Percentiles rank a stretch among this genome's conserved stretches.
phyloP scores from a whole-genome alignment of 2,113 vertebrate species.

The Sardina pilchardus region DNA sequence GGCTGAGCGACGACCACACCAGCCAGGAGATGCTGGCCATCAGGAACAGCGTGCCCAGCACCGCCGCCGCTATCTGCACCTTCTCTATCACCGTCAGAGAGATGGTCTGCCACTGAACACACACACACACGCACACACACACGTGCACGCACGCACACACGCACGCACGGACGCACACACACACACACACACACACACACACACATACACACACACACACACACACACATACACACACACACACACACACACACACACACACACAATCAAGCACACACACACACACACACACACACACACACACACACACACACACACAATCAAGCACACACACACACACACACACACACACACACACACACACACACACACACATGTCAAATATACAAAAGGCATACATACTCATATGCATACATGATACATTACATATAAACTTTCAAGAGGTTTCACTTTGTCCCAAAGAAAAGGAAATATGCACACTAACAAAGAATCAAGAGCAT shows the following conservation, averaged over 20 bases:
- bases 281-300: too few relatives aligned
- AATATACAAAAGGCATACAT: not conserved
- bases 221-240: too few relatives aligned
- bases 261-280: too few relatives aligned
- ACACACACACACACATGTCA: not conserved
- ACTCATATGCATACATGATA: not conserved
- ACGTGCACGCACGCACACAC: not conserved
- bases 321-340: not conserved
- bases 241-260: too few relatives aligned
- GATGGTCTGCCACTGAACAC: constrained; percentile 85
- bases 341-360: not conserved
- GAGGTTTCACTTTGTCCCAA: too few relatives aligned
- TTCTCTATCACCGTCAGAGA: constrained; percentile 91
- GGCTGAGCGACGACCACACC: constrained; percentile 89
- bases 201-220: not conserved
- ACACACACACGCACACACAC: not conserved
- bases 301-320: not conserved
- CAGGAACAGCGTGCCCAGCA: constrained; percentile 88
- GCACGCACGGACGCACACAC: not conserved
- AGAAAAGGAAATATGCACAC: not conserved
- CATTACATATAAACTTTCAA: too few relatives aligned
- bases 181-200: not conserved
- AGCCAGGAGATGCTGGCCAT: constrained; percentile 90
- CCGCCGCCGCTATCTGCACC: constrained; percentile 86
- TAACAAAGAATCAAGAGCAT: constrained; percentile 45